phyloP scores from a whole-genome alignment of 2,113 vertebrate species.

The Erythrocercus mccallii region DNA sequence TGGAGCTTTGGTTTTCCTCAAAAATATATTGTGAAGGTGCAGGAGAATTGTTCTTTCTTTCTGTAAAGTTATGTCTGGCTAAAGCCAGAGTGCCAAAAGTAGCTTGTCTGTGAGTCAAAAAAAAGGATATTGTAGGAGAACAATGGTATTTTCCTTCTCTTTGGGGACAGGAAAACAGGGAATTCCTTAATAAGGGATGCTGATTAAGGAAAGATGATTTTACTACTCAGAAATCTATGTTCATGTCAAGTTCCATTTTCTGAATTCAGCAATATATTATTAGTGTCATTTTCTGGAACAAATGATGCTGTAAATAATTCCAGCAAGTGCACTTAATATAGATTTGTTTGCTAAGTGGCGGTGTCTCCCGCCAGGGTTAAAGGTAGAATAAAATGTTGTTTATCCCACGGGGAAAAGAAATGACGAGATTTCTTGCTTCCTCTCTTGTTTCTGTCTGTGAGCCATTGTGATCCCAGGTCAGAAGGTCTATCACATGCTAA shows the following conservation, averaged over 20 bases:
- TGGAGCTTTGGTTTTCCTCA: not conserved
- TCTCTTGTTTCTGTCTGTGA: not conserved
- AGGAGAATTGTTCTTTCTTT: not conserved
- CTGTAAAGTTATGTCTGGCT: not conserved
- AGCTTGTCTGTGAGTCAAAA: not conserved
- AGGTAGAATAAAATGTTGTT: constrained; percentile 48
- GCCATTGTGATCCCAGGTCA: not conserved
- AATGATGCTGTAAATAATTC: constrained; percentile 62
- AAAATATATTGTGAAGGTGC: not conserved
- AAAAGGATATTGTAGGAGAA: not conserved
- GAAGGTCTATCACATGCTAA: not conserved
- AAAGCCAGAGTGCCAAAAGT: not conserved
- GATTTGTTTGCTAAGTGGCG: constrained; percentile 35
- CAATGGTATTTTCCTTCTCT: not conserved
- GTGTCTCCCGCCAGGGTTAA: constrained; percentile 8
- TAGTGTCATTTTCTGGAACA: constrained; percentile 57
- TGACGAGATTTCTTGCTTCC: not conserved
- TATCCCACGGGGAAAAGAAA: not conserved
- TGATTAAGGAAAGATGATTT: not conserved
- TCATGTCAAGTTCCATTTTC: constrained; percentile 28
- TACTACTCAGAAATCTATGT: constrained; percentile 9
- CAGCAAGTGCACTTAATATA: constrained; percentile 66
- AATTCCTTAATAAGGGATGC: not conserved
- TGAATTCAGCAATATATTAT: constrained; percentile 22
- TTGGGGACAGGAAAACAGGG: not conserved